phyloP scores from a whole-genome alignment of 2,797 vertebrate genomes.

The Sebastes minor region DNA sequence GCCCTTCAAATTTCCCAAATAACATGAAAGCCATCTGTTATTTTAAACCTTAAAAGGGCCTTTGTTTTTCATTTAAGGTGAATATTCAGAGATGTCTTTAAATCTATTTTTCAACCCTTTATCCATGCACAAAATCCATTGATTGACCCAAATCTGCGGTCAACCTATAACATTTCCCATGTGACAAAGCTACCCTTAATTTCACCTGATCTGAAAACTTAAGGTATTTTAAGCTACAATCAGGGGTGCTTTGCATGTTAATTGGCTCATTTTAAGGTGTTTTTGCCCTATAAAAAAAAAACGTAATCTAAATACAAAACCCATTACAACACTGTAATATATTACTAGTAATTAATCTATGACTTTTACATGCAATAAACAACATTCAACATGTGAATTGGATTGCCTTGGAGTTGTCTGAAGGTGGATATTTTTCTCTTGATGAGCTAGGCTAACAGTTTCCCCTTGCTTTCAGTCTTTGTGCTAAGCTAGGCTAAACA shows the following conservation, averaged over 20 bases:
- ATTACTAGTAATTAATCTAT: background rate
- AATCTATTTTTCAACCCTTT: background rate
- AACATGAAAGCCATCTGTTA: background rate
- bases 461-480: background rate
- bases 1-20: background rate
- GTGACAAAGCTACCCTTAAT: background rate
- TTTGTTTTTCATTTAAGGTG: background rate
- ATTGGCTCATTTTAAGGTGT: background rate
- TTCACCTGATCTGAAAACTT: background rate
- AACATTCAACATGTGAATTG: background rate
- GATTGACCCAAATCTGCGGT: background rate
- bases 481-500: constrained; percentile 14
- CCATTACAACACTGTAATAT: background rate
- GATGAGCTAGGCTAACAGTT: background rate
- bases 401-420: background rate
- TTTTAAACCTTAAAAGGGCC: background rate
- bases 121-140: background rate
- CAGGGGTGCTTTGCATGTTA: too few relatives aligned
- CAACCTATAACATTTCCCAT: background rate
- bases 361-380: background rate
- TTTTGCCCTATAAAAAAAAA: background rate
- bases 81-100: background rate
- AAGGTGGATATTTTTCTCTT: background rate
- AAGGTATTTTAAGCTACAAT: background rate
- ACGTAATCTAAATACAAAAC: background rate